Evolutionary conservation across 2,113 vertebrate genomes (phyloP).

Genomic region (Furnarius figulus): DNA sequence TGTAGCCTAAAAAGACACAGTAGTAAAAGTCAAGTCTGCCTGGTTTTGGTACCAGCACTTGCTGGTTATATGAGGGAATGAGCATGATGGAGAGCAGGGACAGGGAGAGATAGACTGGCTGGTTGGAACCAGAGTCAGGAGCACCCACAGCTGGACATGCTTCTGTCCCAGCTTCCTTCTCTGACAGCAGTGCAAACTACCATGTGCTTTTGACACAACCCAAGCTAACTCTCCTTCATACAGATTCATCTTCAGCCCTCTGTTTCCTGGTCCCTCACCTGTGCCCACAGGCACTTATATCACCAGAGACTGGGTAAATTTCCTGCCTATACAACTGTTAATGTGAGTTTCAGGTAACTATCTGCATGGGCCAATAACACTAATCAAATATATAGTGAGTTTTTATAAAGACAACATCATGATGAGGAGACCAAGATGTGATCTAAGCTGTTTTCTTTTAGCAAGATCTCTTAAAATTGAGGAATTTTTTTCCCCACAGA

Average conservation of each 20-base stretch:
- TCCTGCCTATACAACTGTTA: neutral
- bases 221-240: neutral
- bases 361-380: neutral
- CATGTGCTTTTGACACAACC: neutral
- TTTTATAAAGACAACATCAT: neutral
- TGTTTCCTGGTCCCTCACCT: neutral
- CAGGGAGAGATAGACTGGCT: neutral
- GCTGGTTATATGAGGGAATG: neutral
- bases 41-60: neutral
- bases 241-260: neutral
- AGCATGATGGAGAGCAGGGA: neutral
- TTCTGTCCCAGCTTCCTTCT: neutral
- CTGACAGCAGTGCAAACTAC: neutral
- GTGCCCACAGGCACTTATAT: neutral
- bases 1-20: neutral
- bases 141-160: neutral
- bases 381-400: neutral
- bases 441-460: neutral
- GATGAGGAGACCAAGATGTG: neutral
- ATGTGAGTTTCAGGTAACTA: neutral
- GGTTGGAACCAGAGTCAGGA: neutral
- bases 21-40: neutral
- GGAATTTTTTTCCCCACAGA: neutral
- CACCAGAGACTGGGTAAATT: neutral
- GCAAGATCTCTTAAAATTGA: neutral